Evolutionary conservation across 2,113 vertebrate genomes (phyloP).

Genomic region (Lepus timidus): DNA sequence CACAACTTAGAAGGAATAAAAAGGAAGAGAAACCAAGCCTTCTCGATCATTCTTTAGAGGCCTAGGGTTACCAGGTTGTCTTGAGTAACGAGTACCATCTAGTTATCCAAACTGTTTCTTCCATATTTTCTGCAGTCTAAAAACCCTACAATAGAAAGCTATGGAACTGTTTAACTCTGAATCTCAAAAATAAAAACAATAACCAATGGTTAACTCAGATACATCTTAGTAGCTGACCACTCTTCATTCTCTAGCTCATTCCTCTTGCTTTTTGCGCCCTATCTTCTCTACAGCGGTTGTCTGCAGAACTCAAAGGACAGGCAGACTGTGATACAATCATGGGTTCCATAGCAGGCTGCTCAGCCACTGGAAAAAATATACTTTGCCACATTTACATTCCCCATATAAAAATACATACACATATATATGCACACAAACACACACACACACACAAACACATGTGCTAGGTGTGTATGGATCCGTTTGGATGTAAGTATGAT

Average conservation of each 20-base stretch:
- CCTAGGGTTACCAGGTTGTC: neutral
- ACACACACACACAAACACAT: neutral
- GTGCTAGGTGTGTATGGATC: neutral
- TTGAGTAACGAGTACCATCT: neutral
- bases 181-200: constrained; percentile 44
- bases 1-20: neutral
- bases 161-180: neutral
- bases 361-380: neutral
- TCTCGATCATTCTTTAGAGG: neutral
- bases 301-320: constrained; percentile 53
- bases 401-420: neutral
- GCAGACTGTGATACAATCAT: neutral
- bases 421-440: neutral
- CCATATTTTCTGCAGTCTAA: neutral
- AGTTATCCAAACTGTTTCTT: neutral
- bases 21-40: neutral
- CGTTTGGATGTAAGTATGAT: neutral
- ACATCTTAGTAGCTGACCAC: neutral
- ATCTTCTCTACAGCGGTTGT: neutral
- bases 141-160: neutral
- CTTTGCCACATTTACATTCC: neutral
- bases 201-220: neutral
- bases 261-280: neutral
- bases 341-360: neutral
- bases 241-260: neutral